Evolutionary conservation across 2,797 vertebrate genomes (phyloP).

Genomic region (Lacerta agilis): DNA sequence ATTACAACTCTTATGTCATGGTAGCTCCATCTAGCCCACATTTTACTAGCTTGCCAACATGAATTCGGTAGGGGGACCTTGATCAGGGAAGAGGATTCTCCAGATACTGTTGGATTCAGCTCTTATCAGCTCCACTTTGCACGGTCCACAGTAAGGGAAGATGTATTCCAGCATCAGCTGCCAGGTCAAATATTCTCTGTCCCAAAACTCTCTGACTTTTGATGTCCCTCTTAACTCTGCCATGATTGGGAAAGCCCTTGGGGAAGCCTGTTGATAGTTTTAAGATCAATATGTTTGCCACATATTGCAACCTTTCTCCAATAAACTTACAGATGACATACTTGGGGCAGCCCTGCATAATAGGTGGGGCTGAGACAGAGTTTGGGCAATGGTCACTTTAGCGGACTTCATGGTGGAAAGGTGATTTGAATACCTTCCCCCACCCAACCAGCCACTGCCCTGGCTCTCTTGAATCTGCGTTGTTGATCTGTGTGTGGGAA

Average conservation of each 20-base stretch:
- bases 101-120: not conserved
- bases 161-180: not conserved
- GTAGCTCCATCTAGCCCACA: too few relatives aligned
- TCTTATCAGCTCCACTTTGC: not conserved
- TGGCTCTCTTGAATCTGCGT: not conserved
- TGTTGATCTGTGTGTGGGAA: not conserved
- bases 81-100: too few relatives aligned
- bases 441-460: not conserved
- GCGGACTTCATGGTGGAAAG: not conserved
- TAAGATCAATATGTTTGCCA: not conserved
- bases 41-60: too few relatives aligned
- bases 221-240: too few relatives aligned
- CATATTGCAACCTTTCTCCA: not conserved
- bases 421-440: not conserved
- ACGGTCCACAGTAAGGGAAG: not conserved
- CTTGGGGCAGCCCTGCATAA: not conserved
- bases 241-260: not conserved
- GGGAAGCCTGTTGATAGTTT: not conserved
- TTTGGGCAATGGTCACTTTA: not conserved
- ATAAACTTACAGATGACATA: not conserved
- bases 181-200: too few relatives aligned
- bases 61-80: too few relatives aligned
- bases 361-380: not conserved
- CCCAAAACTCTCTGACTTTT: too few relatives aligned
- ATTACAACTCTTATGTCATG: too few relatives aligned